Conservation (phyloP, 2,888 invertebrate genomes). For the Ceriagrion tenellum region DNA sequence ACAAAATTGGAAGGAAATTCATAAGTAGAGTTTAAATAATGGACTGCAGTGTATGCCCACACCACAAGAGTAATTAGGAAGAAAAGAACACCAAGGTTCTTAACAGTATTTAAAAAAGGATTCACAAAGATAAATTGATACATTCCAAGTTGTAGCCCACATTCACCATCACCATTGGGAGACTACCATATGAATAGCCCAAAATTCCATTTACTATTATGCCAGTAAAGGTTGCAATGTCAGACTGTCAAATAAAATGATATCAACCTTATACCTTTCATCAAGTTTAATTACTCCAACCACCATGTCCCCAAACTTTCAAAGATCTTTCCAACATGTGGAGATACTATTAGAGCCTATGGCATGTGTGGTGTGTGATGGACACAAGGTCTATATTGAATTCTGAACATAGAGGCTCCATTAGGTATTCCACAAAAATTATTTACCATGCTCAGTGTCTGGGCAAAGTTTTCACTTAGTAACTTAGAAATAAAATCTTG, state of each 20-base stretch:
- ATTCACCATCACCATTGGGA: background rate
- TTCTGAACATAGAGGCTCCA: background rate
- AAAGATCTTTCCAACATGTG: background rate
- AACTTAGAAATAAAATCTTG: background rate
- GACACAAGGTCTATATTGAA: background rate
- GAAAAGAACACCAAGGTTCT: background rate
- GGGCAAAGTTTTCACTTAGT: background rate
- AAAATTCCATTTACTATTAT: too few relatives aligned
- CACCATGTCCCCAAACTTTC: background rate
- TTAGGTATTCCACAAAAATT: background rate
- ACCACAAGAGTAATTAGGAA: background rate
- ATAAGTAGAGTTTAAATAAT: background rate
- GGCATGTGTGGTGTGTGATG: background rate
- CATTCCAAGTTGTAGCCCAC: background rate
- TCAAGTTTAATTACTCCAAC: background rate
- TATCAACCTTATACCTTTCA: background rate
- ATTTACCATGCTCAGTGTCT: background rate
- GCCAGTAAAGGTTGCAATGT: too few relatives aligned
- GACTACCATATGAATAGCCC: background rate
- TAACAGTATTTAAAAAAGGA: background rate
- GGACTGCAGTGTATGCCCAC: background rate
- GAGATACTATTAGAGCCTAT: background rate
- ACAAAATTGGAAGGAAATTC: background rate
- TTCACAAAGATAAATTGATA: background rate
- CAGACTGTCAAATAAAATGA: too few relatives aligned